Evolutionary conservation across 2,888 invertebrate species (phyloP), one percentile per base, ranked within the genome.

Genomic region (Drosophila silvestris): DNA sequence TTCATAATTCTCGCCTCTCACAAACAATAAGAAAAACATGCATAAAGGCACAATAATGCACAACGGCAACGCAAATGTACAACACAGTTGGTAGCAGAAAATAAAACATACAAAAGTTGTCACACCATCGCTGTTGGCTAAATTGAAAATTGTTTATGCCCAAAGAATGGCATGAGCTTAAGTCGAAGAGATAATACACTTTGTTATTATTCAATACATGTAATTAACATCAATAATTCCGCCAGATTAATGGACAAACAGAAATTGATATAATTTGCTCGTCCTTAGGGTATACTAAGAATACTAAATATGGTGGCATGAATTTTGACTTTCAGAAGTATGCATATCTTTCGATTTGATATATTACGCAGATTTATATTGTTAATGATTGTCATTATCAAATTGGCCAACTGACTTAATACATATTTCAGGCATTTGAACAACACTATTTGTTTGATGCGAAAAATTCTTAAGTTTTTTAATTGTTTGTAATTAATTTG

Each of bases 41-140:
- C n/a, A 41, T 5, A 32, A 16, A 3, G 16, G 5, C 14, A 28
- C 41, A 35, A 19, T 22, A 26, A 28, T 33, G 19, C 26, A 50
- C 22, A 50, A 33, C 26, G n/a, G 32, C 26, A 50, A 35, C 33
- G n/a, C 26, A 35, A 59, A 35, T 28, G 33, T 60, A 28, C 47
- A 50, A 41, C 59, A 32, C 12, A 47, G 12, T 33, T 22, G 19
- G 1, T 26, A 4, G 19, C 30, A 33, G 9, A 44, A n/a, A 30
- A 58, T 5, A 22, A 32, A 44, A 58, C 26, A 58, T 32, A 7
- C 39, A 33, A 28, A 28, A 33, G n/a, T 33, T 26, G 35, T 60
- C 59, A n/a, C 44, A 50, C 59, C 28, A 35, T 50, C 35, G 50
- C 59, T n/a, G 50, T n/a, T 28, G 59, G 59, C 50, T 19, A 47